Evolutionary conservation across 1,140 invertebrate genomes (phyloP), one percentile per base, ranked within the genome.

Genomic region (Cotesia vestalis): DNA sequence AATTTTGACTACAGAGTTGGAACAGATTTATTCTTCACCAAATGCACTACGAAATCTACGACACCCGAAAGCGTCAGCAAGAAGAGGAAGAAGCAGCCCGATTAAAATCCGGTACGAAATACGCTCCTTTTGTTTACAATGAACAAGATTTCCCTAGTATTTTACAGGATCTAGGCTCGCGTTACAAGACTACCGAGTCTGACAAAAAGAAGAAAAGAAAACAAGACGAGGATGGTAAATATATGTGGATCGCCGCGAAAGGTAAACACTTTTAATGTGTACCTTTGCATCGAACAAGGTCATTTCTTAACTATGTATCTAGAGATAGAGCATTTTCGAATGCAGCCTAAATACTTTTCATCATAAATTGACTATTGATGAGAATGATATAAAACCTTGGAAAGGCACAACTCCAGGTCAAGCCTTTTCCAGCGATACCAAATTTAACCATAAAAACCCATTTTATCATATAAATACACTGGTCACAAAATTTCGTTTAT

Each of bases 11-110:
- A 66, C 84, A 96, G 93, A 97, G 94, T 86, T 98, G 96, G 96
- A 97, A 96, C 82, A 89, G 96, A 72, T 98, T 98, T 83, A 95
- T 98, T 69, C 88, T 97, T 8, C 96, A 98, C 85, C 96, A 98
- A 87, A 93, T 98, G 83, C 95, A 97, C 84, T 94, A 93, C 60
- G 96, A 95, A 84, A 90, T 94, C 55, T 81, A 94, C 72, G 93
- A 94, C 80, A 91, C 91, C 17, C 88, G 89, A 70, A 93, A 93
- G 82, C 78, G 85, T 46, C 90, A 89, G 51, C 79, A 85, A 74
- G 86, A 88, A 77, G 85, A 86, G 76, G 85, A 86, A 20, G 84
- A 86, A 77, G 78, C 80, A 2, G 81, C 81, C 1, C 85, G 86
- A 20, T 78, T 81, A 17, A 89, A 89, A 72, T 78, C 78, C 11